A percentile compares a stretch with the other conserved stretches of the same genome.
These are phyloP conservation scores for Caiman crocodilus DNA, from an alignment of 2,797 vertebrate genomes.

Conservation along the genomic window DNA sequence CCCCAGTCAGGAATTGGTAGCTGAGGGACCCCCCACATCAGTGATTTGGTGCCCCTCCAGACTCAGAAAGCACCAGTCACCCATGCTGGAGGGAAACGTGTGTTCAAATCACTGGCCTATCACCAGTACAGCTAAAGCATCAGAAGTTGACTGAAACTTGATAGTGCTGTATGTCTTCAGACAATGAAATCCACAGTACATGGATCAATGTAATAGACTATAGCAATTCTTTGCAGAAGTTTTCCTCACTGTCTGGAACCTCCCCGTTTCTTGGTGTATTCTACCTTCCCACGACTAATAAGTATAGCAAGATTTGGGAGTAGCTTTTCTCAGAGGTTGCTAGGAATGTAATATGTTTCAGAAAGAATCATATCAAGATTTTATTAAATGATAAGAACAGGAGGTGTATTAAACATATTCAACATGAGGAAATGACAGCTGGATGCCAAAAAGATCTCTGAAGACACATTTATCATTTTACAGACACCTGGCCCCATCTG, in stretches of 20 bases:
- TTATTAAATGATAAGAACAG: neutral
- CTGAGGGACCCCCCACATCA: no score
- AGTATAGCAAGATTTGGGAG: neutral
- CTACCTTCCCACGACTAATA: neutral
- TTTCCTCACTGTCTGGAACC: slow-evolving; percentile 4
- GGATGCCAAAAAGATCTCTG: neutral
- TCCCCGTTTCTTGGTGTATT: neutral
- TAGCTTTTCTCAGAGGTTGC: neutral
- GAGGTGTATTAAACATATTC: neutral
- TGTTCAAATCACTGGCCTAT: neutral
- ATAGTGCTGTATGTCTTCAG: neutral
- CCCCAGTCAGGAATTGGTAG: no score
- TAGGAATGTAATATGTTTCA: neutral
- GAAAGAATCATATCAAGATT: neutral
- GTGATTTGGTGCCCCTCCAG: no score
- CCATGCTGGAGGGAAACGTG: no score
- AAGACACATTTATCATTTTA: neutral
- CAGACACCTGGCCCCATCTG: neutral
- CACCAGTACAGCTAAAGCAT: neutral
- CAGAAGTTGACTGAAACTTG: neutral
- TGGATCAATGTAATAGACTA: slow-evolving; percentile 18
- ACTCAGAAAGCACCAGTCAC: no score
- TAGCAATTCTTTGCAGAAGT: neutral
- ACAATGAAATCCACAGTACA: neutral
- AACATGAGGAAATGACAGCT: fast-evolving